These are phyloP conservation scores for Pristionchus japonicus DNA, from an alignment of 2,888 invertebrate genomes.

Conservation along the genomic window DNA sequence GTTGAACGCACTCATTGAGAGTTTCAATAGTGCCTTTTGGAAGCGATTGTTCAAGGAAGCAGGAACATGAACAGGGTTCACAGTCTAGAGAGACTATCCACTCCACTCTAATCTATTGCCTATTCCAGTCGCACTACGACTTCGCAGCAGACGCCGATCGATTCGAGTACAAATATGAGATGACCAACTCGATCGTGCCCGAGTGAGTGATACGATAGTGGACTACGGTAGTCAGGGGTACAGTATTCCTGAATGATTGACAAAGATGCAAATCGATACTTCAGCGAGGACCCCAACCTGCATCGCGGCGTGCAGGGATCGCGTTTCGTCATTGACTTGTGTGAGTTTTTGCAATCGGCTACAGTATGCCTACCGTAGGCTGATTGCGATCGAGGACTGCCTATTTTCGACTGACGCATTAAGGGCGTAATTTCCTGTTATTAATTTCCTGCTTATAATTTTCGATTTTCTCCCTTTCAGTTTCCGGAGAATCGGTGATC, in stretches of 20 bases:
- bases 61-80: too few species aligned
- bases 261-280: not conserved
- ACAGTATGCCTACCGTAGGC: not conserved
- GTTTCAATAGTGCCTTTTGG: too few species aligned
- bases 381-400: too few species aligned
- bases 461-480: not conserved
- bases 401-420: not conserved
- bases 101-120: too few species aligned
- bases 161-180: not conserved
- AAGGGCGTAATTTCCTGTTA: not conserved
- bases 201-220: not conserved
- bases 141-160: too few species aligned
- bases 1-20: too few species aligned
- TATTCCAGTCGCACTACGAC: too few species aligned
- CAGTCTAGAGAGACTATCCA: too few species aligned
- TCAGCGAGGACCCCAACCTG: not conserved
- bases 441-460: not conserved
- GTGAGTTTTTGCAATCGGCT: not conserved
- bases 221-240: not conserved
- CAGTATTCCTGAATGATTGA: too few species aligned
- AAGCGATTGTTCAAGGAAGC: too few species aligned
- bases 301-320: not conserved
- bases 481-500: not conserved
- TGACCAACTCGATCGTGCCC: not conserved
- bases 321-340: not conserved